A percentile compares a stretch with the other conserved stretches of the same genome.
Conservation (phyloP, 2,113 vertebrate genomes). For the Macroglossus sobrinus region DNA sequence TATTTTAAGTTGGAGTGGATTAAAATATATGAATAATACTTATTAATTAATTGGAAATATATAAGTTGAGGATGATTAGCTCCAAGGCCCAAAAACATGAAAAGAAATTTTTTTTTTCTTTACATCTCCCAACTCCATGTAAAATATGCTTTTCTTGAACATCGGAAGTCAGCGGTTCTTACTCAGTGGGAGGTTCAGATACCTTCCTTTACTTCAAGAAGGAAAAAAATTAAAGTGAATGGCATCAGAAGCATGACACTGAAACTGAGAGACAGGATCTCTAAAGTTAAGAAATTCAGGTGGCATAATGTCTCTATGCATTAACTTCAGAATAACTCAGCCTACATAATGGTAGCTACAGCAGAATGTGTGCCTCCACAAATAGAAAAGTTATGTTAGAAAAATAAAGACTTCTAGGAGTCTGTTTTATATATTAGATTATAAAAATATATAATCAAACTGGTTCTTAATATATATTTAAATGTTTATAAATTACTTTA, state of each 20-base stretch:
- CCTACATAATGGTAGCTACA: slow-evolving; percentile 31
- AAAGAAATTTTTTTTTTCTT: not conserved
- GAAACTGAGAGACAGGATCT: slow-evolving; percentile 72
- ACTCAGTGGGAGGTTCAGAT: not conserved
- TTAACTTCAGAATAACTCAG: slow-evolving; percentile 67
- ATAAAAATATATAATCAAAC: not conserved
- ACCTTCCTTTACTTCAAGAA: not conserved
- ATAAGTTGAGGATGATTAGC: not conserved
- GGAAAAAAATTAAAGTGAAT: slow-evolving; percentile 19
- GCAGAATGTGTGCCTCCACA: not conserved
- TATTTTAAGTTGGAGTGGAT: not conserved
- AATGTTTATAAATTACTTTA: not conserved
- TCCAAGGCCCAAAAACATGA: not conserved
- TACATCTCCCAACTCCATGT: not conserved
- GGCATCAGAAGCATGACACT: slow-evolving; percentile 62
- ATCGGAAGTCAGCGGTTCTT: not conserved
- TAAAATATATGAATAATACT: not conserved
- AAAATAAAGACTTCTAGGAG: not conserved
- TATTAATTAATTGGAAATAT: not conserved
- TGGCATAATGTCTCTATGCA: slow-evolving; percentile 67
- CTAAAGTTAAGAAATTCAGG: slow-evolving; percentile 75
- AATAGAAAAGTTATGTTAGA: not conserved
- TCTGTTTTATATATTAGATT: not conserved
- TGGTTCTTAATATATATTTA: not conserved
- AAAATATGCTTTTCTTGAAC: not conserved